These are phyloP conservation scores for Pantherophis alleghaniensis DNA, from an alignment of 2,797 vertebrate species.

Conservation along the genomic window DNA sequence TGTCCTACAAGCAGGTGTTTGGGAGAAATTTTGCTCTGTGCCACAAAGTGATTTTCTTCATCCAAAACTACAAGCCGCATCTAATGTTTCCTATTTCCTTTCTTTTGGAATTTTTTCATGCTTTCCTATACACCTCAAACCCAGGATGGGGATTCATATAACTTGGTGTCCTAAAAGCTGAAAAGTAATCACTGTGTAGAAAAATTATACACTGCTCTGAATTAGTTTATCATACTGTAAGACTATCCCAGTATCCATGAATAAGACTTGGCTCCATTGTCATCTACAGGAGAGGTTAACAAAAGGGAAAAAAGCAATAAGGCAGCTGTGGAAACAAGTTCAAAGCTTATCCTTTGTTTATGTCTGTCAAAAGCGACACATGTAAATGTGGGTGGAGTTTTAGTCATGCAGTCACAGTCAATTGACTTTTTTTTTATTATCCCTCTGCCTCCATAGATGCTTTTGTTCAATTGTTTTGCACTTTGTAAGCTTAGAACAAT, in stretches of 20 bases:
- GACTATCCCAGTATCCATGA: not conserved
- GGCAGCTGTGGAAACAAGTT: not conserved
- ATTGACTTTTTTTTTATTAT: not conserved
- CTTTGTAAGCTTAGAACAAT: not conserved
- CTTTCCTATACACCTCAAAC: not conserved
- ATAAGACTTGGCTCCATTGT: not conserved
- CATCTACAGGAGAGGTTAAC: not conserved
- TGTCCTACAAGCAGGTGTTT: slow-evolving; percentile 26
- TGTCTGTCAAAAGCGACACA: not conserved
- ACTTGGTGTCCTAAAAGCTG: not conserved
- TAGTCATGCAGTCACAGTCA: not conserved
- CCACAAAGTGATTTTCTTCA: not conserved
- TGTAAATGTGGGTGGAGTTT: not conserved
- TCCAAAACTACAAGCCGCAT: not conserved
- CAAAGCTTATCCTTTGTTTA: not conserved
- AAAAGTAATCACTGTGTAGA: not conserved
- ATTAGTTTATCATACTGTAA: not conserved
- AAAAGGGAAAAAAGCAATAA: not conserved
- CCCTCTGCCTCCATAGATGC: not conserved
- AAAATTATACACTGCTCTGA: not conserved
- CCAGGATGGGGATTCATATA: not conserved
- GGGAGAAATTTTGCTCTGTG: slow-evolving; percentile 9
- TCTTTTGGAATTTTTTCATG: not conserved
- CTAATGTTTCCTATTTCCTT: not conserved
- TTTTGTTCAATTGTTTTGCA: not conserved